These are phyloP conservation scores for Acleris sparsana DNA, from an alignment of 2,888 invertebrate species.

Conservation along the genomic window DNA sequence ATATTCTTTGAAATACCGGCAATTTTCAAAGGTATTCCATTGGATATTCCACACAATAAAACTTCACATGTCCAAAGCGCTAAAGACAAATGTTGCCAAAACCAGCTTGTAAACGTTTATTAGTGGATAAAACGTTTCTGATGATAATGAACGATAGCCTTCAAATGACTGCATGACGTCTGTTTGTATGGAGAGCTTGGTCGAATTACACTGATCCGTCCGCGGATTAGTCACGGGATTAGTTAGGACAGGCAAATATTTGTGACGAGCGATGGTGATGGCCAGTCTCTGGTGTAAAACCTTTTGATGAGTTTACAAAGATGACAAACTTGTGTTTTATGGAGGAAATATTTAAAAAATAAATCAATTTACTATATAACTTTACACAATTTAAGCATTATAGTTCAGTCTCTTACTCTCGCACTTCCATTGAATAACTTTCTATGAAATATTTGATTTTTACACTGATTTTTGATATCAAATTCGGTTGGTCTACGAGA, in stretches of 20 bases:
- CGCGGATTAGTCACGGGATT: constrained; percentile 45
- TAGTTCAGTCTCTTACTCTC: too few relatives aligned
- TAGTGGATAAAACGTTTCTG: constrained; percentile 27
- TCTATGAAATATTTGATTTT: too few relatives aligned
- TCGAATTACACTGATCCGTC: constrained; percentile 27
- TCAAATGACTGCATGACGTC: constrained; percentile 47
- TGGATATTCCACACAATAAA: too few relatives aligned
- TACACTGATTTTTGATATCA: too few relatives aligned
- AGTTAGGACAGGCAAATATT: constrained; percentile 51
- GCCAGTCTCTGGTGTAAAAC: constrained; percentile 43
- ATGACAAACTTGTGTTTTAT: not conserved
- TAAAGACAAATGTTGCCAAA: constrained; percentile 5
- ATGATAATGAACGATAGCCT: constrained; percentile 43
- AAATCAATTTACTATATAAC: too few relatives aligned
- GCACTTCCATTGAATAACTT: too few relatives aligned
- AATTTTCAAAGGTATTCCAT: too few relatives aligned
- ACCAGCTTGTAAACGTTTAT: constrained; percentile 31
- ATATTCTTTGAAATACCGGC: too few relatives aligned
- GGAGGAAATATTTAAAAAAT: too few relatives aligned
- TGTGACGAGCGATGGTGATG: constrained; percentile 45
- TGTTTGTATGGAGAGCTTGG: constrained; percentile 28
- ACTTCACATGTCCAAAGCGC: not conserved
- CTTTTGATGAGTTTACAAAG: constrained; percentile 1
- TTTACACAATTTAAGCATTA: too few relatives aligned
- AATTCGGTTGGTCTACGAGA: too few relatives aligned